phyloP scores from a whole-genome alignment of 2,888 invertebrate species.

The Microplitis manilae region DNA sequence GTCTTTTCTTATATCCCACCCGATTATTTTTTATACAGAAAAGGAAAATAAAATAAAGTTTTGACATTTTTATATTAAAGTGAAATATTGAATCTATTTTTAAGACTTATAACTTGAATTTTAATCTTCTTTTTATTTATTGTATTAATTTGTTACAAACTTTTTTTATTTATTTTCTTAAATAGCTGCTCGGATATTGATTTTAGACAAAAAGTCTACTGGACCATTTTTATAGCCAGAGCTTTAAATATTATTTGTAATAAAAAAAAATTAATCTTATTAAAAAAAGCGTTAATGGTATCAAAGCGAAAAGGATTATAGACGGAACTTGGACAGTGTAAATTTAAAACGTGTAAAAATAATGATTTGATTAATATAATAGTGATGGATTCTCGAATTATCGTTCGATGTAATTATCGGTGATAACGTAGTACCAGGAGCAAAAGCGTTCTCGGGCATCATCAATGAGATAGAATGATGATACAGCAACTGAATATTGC shows the following conservation, averaged over 20 bases:
- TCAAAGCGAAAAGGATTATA: neutral
- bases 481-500: neutral
- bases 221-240: no score
- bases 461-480: neutral
- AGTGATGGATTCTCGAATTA: neutral
- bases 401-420: neutral
- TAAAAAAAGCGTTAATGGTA: neutral
- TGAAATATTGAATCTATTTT: neutral
- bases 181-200: no score
- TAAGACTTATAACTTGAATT: no score
- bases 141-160: neutral
- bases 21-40: neutral
- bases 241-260: no score
- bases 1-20: constrained; percentile 22
- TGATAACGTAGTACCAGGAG: neutral
- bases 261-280: no score
- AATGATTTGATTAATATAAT: neutral
- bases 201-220: no score
- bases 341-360: neutral
- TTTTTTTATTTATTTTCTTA: neutral
- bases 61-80: neutral
- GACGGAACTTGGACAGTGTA: no score
- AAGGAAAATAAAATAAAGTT: constrained; percentile 16
- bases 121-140: neutral
- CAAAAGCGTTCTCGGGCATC: neutral